Base-by-base conservation (phyloP, 1,140 invertebrate species). In the Drosophila santomea region DNA sequence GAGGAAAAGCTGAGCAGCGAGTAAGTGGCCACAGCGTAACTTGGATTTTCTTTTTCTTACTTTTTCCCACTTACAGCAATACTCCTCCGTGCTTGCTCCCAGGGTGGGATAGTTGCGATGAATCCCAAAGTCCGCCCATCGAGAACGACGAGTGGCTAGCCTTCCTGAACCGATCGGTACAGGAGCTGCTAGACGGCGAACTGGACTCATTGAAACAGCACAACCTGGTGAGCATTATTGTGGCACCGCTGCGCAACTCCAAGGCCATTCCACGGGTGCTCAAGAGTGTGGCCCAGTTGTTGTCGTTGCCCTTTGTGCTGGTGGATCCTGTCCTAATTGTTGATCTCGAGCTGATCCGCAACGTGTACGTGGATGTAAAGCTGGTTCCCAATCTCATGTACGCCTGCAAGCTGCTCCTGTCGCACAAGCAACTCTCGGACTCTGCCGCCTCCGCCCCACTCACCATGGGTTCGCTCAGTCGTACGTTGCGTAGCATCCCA, bases 121-220 rank as follows among this genome's bases (percentile, higher is more conserved):
- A 92, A 44, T 92, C 91, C 0, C 91, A 92, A 73, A 94, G 93
- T 51, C 93, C 94, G 38, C 95, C 95, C 6, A 96, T 97, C 54
- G 96, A 97, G 93, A 95, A 96, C 72, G 96, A 97, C 68, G 96
- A 97, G 92, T 97, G 96, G 96, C 93, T 96, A 89, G 94, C 95
- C 54, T 95, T 97, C 93, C 71, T 97, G 4, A 94, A 96, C 81
- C 94, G 94, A 43, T 94, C 95, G 51, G 95, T 95, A 77, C 94
- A 94, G 82, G 95, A 96, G 92, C 93, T 97, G 1, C 95, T 97
- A 92, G 94, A 95, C 43, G 95, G 95, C 0, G 96, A 97, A 91
- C 93, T 96, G 2, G 95, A 94, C 64, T 96, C 95, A 2, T 92
- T 97, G 1, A 94, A 94, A 14, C 95, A 97, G 80, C 93, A 95